A percentile compares a stretch with the other conserved stretches of the same genome.
Evolutionary conservation across 2,797 vertebrate genomes (phyloP).

Genomic region (Eleutherodactylus coqui): DNA sequence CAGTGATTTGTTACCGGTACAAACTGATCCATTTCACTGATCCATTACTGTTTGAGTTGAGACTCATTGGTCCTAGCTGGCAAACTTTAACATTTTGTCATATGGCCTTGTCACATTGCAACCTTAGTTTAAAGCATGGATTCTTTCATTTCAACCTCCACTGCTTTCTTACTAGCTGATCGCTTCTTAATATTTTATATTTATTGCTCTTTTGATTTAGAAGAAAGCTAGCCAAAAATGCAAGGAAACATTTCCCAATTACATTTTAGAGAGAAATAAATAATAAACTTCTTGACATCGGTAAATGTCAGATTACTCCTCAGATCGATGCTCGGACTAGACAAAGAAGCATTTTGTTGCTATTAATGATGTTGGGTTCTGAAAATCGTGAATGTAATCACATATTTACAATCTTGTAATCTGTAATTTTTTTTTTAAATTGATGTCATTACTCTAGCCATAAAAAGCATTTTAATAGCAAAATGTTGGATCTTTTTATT

Average conservation of each 20-base stretch:
- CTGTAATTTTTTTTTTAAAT: background rate
- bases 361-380: conserved; percentile 14
- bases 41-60: conserved; percentile 1
- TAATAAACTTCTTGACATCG: conserved; percentile 49
- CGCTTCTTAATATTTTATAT: conserved; percentile 25
- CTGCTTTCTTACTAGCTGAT: conserved; percentile 25
- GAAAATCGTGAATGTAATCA: conserved; percentile 8
- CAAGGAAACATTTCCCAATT: conserved; percentile 41
- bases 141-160: conserved; percentile 43
- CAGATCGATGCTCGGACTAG: conserved; percentile 25
- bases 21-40: conserved; percentile 2
- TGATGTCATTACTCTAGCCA: background rate
- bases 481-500: background rate
- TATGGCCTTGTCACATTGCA: background rate
- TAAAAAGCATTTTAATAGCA: background rate
- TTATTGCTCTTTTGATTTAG: conserved; percentile 41
- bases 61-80: conserved; percentile 31
- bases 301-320: conserved; percentile 57
- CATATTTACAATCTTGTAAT: conserved; percentile 2
- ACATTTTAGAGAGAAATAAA: conserved; percentile 45
- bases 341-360: conserved; percentile 33
- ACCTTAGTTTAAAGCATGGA: conserved; percentile 16
- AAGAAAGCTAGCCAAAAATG: conserved; percentile 1
- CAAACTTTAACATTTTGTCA: conserved; percentile 13
- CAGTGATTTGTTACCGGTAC: background rate